phyloP scores from a whole-genome alignment of 2,888 invertebrate genomes.

The Drosophila neoperkinsi region DNA sequence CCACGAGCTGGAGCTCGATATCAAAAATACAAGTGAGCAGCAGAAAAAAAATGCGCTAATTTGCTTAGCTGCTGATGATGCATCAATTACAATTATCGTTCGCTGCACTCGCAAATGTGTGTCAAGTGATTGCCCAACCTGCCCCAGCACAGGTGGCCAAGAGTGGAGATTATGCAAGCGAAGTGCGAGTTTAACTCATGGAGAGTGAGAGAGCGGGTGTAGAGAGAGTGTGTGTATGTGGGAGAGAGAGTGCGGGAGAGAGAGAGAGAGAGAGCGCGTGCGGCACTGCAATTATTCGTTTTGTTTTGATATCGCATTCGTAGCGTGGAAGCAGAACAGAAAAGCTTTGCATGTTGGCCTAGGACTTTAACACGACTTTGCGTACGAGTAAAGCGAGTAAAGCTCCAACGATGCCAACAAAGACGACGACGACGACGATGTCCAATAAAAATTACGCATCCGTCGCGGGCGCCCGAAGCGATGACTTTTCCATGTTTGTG shows the following conservation, averaged over 20 bases:
- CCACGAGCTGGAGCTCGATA: slow-evolving; percentile 1
- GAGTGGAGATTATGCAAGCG: slow-evolving; percentile 61
- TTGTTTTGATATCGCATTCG: slow-evolving; percentile 79
- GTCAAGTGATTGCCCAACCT: slow-evolving; percentile 58
- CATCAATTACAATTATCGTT: slow-evolving; percentile 62
- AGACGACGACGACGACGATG: slow-evolving; percentile 55
- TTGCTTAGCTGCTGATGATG: slow-evolving; percentile 44
- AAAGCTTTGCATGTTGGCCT: slow-evolving; percentile 74
- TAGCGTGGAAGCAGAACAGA: slow-evolving; percentile 35
- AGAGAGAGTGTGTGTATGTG: slow-evolving; percentile 1
- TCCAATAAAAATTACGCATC: slow-evolving; percentile 77
- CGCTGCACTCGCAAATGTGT: slow-evolving; percentile 55
- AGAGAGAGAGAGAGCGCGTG: slow-evolving; percentile 10
- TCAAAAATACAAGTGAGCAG: slow-evolving; percentile 31
- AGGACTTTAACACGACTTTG: slow-evolving; percentile 56
- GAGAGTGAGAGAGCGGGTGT: slow-evolving; percentile 6
- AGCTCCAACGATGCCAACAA: slow-evolving; percentile 33
- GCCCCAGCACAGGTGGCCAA: slow-evolving; percentile 53
- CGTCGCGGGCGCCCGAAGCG: slow-evolving; percentile 58
- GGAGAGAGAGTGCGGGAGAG: neutral
- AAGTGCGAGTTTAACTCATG: slow-evolving; percentile 1
- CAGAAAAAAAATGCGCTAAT: slow-evolving; percentile 45
- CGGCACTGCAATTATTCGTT: slow-evolving; percentile 73
- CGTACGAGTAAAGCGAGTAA: slow-evolving; percentile 59
- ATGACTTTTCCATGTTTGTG: slow-evolving; percentile 25